These are phyloP conservation scores for Apocrypta bakeri DNA, from an alignment of 1,140 invertebrate genomes.

Conservation along the genomic window DNA sequence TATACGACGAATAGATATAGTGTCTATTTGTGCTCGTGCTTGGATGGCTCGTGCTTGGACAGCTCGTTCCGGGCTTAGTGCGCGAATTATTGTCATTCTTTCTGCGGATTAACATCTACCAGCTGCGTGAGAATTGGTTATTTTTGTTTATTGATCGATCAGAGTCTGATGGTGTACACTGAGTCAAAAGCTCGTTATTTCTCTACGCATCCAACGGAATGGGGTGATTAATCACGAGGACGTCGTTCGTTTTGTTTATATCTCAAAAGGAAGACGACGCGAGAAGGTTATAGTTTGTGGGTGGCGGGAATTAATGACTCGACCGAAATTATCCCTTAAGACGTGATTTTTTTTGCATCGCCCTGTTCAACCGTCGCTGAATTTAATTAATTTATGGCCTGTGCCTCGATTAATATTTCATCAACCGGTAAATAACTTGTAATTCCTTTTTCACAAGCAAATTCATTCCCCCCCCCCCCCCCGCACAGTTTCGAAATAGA, in stretches of 20 bases:
- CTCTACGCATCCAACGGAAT: background rate
- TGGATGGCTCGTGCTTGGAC: background rate
- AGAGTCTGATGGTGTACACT: no score
- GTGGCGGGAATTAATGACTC: conserved; percentile 27
- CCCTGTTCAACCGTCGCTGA: background rate
- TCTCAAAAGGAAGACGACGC: background rate
- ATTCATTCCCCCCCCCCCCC: conserved; percentile 15
- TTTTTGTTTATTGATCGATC: background rate
- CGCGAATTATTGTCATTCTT: background rate
- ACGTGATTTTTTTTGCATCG: background rate
- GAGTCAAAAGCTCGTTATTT: background rate
- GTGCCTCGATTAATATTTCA: background rate
- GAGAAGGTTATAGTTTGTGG: conserved; percentile 1
- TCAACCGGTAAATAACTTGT: background rate
- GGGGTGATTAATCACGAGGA: background rate
- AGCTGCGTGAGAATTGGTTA: background rate
- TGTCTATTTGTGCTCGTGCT: background rate
- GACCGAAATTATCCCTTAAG: conserved; percentile 2
- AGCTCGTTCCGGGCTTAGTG: background rate
- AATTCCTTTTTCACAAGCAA: background rate
- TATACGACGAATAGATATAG: no score
- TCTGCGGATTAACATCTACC: background rate
- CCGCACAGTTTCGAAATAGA: conserved; percentile 23
- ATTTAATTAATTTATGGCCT: background rate
- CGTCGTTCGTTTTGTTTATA: background rate